A percentile compares a stretch with the other conserved stretches of the same genome.
Evolutionary conservation across 2,888 invertebrate species (phyloP).

Genomic region (Protodeltote pygarga): DNA sequence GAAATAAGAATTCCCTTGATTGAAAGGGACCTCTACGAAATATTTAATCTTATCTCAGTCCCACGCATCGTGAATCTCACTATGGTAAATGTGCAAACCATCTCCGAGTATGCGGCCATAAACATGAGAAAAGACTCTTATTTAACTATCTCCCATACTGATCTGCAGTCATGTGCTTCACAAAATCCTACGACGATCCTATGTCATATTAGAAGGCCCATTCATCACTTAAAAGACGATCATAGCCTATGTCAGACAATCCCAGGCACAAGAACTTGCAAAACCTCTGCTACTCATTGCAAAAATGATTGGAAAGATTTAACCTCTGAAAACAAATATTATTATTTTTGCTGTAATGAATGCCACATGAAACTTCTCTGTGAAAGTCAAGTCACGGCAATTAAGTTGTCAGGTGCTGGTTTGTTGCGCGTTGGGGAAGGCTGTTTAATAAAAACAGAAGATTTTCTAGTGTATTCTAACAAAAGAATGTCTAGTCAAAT

Average conservation of each 20-base stretch:
- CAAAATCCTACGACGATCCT: background rate
- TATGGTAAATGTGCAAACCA: background rate
- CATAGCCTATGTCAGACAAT: background rate
- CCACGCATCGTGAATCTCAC: background rate
- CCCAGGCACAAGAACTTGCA: background rate
- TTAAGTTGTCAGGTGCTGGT: background rate
- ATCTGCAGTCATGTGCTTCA: background rate
- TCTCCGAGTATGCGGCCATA: background rate
- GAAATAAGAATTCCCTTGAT: conserved; percentile 5
- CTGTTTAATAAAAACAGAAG: conserved; percentile 6
- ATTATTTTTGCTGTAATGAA: background rate
- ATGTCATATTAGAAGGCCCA: background rate
- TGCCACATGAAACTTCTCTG: background rate
- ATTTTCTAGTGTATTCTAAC: background rate
- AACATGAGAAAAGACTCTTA: background rate
- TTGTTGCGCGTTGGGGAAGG: conserved; percentile 6
- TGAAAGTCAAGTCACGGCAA: background rate
- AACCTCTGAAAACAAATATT: background rate
- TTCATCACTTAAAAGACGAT: background rate
- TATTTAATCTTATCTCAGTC: conserved; percentile 2
- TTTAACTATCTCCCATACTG: background rate
- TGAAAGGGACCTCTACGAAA: conserved; percentile 3
- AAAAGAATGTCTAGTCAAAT: conserved; percentile 1
- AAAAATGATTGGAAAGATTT: background rate
- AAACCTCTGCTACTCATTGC: background rate